A percentile compares a stretch with the other conserved stretches of the same genome.
Evolutionary conservation across 2,113 vertebrate genomes (phyloP).

Genomic region (Alectura lathami): DNA sequence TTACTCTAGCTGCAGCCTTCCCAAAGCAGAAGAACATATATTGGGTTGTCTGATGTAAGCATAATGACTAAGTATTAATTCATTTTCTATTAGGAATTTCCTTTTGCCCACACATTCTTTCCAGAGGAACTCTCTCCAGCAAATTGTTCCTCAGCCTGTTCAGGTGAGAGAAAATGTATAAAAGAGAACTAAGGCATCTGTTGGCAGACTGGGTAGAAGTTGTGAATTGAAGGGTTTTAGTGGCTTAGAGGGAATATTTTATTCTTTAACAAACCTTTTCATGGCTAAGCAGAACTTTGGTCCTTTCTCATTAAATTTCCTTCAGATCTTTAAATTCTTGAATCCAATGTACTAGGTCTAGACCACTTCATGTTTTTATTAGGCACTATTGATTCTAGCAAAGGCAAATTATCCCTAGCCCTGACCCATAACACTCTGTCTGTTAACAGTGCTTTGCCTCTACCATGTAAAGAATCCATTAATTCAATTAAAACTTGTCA

Average conservation of each 20-base stretch:
- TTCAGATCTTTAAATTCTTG: not conserved
- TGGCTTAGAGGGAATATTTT: not conserved
- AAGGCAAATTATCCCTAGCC: not conserved
- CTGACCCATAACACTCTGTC: not conserved
- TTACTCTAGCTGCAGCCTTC: not conserved
- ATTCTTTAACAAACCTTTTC: not conserved
- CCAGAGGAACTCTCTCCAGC: not conserved
- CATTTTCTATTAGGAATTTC: not conserved
- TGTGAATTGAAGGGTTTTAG: not conserved
- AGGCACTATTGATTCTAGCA: not conserved
- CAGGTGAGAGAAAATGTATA: not conserved
- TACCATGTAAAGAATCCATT: not conserved
- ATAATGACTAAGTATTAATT: not conserved
- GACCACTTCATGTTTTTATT: not conserved
- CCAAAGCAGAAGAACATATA: not conserved
- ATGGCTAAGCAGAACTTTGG: not conserved
- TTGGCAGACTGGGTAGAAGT: not conserved
- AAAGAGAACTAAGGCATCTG: not conserved
- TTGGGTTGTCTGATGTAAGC: not conserved
- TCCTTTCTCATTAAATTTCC: not conserved
- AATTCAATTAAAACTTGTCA: not conserved
- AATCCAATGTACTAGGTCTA: not conserved
- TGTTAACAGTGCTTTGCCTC: not conserved
- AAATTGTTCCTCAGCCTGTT: not conserved
- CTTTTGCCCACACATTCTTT: fast-evolving